phyloP scores from a whole-genome alignment of 2,888 invertebrate genomes.

The Agrotis clavis region DNA sequence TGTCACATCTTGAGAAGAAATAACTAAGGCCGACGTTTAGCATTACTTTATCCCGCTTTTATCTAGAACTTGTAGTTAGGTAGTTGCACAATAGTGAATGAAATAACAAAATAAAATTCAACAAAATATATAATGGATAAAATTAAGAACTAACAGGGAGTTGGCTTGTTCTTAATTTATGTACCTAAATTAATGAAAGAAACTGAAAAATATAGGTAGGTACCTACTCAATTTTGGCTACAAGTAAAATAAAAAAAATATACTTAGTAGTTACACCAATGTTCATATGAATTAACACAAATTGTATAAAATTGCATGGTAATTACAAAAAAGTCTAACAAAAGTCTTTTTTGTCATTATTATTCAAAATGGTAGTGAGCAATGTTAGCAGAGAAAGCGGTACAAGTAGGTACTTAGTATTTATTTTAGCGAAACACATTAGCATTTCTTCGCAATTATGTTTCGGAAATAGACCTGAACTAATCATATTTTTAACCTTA shows the following conservation, averaged over 20 bases:
- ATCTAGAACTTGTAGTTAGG: too few species aligned
- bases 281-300: conserved; percentile 1
- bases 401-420: conserved; percentile 37
- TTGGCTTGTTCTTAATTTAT: too few species aligned
- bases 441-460: conserved; percentile 53
- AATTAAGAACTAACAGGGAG: too few species aligned
- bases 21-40: too few species aligned
- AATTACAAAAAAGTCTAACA: conserved; percentile 4
- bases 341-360: conserved; percentile 16
- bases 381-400: conserved; percentile 55
- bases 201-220: too few species aligned
- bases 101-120: too few species aligned
- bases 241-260: background rate
- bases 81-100: too few species aligned
- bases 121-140: too few species aligned
- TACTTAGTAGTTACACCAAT: background rate
- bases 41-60: too few species aligned
- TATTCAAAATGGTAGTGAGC: conserved; percentile 44
- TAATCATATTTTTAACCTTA: conserved; percentile 60
- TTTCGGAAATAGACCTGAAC: conserved; percentile 61
- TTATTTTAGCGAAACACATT: conserved; percentile 55
- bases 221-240: background rate
- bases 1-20: too few species aligned
- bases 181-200: too few species aligned
- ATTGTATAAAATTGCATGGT: background rate